A percentile compares a stretch with the other conserved stretches of the same genome.
These are phyloP conservation scores for Charaxes varanes DNA, from an alignment of 1,140 invertebrate genomes.

Conservation along the genomic window DNA sequence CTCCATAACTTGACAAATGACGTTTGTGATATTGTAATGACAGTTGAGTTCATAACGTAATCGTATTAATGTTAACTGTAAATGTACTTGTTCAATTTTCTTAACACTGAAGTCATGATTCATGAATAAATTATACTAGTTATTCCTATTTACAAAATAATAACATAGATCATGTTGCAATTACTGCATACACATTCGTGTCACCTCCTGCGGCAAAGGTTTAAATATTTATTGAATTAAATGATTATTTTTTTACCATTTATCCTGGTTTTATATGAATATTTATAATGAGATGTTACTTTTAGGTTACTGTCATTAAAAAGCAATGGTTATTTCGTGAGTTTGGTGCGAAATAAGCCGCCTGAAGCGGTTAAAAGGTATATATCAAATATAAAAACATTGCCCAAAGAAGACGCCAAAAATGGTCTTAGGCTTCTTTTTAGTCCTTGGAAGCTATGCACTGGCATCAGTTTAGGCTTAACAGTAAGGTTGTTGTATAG, in stretches of 20 bases:
- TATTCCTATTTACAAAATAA: neutral
- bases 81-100: conserved; percentile 5
- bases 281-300: conserved; percentile 14
- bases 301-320: conserved; percentile 45
- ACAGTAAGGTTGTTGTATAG: conserved; percentile 39
- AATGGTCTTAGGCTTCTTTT: conserved; percentile 32
- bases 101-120: conserved; percentile 20
- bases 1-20: conserved; percentile 1
- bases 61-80: conserved; percentile 8
- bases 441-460: conserved; percentile 61
- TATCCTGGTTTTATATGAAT: conserved; percentile 6
- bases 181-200: conserved; percentile 24
- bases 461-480: conserved; percentile 58
- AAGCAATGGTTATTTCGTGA: conserved; percentile 37
- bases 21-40: conserved; percentile 3
- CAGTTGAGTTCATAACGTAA: conserved; percentile 18
- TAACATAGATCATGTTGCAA: conserved; percentile 23
- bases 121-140: conserved; percentile 1
- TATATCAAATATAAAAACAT: conserved; percentile 38
- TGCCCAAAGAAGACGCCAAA: conserved; percentile 37
- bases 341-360: conserved; percentile 48
- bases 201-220: conserved; percentile 24
- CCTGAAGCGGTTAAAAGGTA: conserved; percentile 41
- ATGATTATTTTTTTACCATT: conserved; percentile 2
- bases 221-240: conserved; percentile 1